Evolutionary conservation across 1,140 invertebrate species (phyloP).

Genomic region (Ganaspis sp.): DNA sequence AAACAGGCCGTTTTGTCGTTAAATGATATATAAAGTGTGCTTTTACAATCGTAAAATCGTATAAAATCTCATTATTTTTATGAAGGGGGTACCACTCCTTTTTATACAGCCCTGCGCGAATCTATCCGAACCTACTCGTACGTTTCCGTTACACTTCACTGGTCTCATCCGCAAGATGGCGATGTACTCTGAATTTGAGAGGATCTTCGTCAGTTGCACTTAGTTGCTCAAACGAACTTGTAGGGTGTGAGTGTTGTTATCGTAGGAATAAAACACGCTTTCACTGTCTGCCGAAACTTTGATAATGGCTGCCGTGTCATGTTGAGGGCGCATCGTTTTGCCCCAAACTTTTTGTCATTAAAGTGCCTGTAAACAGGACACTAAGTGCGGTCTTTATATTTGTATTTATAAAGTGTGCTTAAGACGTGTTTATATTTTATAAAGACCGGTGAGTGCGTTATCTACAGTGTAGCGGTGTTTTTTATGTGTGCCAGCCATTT

Average conservation of each 20-base stretch:
- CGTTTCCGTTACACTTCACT: neutral
- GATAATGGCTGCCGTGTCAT: constrained; percentile 53
- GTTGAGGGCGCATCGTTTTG: constrained; percentile 31
- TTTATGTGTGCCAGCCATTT: constrained; percentile 57
- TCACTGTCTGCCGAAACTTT: constrained; percentile 45
- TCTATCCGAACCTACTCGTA: neutral
- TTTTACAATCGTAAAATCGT: neutral
- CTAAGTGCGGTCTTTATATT: neutral
- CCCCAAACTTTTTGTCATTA: neutral
- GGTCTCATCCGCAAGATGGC: constrained; percentile 53
- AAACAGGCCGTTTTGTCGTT: neutral
- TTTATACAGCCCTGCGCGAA: neutral
- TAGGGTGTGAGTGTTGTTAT: constrained; percentile 39
- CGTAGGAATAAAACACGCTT: constrained; percentile 50
- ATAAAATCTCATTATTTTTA: neutral
- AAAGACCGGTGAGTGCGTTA: constrained; percentile 52
- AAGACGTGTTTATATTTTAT: constrained; percentile 5
- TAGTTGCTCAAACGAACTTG: constrained; percentile 55
- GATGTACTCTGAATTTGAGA: constrained; percentile 55
- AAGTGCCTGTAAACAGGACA: neutral
- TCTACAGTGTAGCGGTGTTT: constrained; percentile 40
- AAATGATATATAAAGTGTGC: neutral
- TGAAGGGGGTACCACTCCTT: neutral
- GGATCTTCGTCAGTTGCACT: constrained; percentile 57
- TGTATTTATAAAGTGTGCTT: constrained; percentile 20